Evolutionary conservation across 1,140 invertebrate genomes (phyloP).

Genomic region (Macrobrachium rosenbergii): DNA sequence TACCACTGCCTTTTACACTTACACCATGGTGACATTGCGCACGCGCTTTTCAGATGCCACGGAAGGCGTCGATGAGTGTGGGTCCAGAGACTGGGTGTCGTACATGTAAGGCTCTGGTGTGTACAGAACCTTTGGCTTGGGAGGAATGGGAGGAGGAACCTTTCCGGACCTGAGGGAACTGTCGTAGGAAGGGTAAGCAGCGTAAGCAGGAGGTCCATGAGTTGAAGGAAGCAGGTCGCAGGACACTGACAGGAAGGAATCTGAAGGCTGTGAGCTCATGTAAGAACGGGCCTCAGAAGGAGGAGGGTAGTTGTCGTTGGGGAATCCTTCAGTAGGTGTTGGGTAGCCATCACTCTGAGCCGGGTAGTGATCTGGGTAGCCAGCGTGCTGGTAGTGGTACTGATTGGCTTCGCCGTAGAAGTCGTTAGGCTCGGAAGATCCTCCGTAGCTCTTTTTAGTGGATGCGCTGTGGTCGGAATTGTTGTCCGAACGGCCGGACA

Average conservation of each 20-base stretch:
- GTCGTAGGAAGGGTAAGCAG: conserved; percentile 64
- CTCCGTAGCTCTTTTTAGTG: conserved; percentile 65
- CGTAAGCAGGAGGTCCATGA: conserved; percentile 64
- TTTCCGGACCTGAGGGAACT: conserved; percentile 56
- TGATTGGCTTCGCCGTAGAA: conserved; percentile 57
- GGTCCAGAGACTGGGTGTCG: conserved; percentile 50
- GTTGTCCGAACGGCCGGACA: conserved; percentile 62
- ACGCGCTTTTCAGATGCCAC: conserved; percentile 58
- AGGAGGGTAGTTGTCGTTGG: conserved; percentile 48
- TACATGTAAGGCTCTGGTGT: conserved; percentile 63
- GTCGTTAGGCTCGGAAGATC: conserved; percentile 57
- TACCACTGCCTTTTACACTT: conserved; percentile 41
- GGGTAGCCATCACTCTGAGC: conserved; percentile 46
- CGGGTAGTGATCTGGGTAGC: conserved; percentile 42
- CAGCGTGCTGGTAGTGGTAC: conserved; percentile 49
- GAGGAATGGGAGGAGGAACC: conserved; percentile 64
- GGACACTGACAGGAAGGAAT: conserved; percentile 65
- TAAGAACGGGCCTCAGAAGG: conserved; percentile 60
- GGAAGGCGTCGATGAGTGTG: conserved; percentile 52
- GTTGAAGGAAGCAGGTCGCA: conserved; percentile 60
- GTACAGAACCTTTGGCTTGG: conserved; percentile 64
- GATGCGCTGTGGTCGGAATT: conserved; percentile 63
- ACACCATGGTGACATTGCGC: conserved; percentile 65
- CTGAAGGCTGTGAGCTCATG: conserved; percentile 64
- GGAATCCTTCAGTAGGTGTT: conserved; percentile 29